Evolutionary conservation across 2,888 invertebrate species (phyloP).

Genomic region (Tubiluchus corallicola): DNA sequence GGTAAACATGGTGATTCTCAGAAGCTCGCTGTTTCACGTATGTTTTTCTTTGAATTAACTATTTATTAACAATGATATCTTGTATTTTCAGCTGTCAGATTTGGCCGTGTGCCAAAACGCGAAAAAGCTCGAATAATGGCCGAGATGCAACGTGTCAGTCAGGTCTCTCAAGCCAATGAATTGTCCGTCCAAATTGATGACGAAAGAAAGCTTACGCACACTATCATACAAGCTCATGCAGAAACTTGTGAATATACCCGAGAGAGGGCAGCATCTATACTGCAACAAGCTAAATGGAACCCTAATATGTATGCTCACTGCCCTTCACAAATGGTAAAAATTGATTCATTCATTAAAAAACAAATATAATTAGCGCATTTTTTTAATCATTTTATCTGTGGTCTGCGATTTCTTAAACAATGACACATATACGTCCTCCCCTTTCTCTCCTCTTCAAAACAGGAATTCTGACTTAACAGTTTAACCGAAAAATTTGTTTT

Average conservation of each 20-base stretch:
- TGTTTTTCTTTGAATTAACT: too few species aligned
- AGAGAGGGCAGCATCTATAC: conserved; percentile 71
- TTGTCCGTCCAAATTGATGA: conserved; percentile 82
- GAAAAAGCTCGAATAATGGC: conserved; percentile 98
- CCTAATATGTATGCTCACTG: conserved; percentile 71
- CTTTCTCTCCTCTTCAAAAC: too few species aligned
- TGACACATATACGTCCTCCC: too few species aligned
- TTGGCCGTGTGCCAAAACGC: conserved; percentile 97
- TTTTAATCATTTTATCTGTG: too few species aligned
- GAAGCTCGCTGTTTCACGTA: too few species aligned
- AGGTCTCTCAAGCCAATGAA: conserved; percentile 47
- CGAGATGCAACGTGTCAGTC: conserved; percentile 61
- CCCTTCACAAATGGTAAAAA: conserved; percentile 69
- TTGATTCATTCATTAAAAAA: too few species aligned
- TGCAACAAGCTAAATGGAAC: conserved; percentile 62
- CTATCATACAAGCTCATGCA: conserved; percentile 76
- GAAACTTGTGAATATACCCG: conserved; percentile 92
- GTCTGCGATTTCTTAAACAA: too few species aligned
- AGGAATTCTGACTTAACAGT: too few species aligned
- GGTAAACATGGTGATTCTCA: too few species aligned
- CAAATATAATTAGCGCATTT: too few species aligned
- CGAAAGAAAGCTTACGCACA: conserved; percentile 56
- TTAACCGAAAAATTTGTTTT: too few species aligned
- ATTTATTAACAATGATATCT: too few species aligned
- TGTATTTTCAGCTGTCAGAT: conserved; percentile 79